phyloP scores from a whole-genome alignment of 2,888 invertebrate species.

The Scaptomyza caliginosa region DNA sequence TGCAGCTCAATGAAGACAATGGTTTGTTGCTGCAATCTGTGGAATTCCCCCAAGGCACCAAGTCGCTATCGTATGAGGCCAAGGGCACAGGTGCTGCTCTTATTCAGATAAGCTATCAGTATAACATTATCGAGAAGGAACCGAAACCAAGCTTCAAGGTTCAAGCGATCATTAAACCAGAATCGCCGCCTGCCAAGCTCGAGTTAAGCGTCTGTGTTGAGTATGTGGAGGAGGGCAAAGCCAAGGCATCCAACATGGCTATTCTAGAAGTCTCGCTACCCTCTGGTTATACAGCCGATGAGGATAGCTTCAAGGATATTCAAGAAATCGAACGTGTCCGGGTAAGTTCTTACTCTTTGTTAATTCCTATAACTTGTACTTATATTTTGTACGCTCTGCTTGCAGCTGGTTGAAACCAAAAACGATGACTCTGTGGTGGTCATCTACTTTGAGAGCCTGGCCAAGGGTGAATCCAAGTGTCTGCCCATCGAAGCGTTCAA shows the following conservation, averaged over 20 bases:
- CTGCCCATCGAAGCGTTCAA: constrained; percentile 93
- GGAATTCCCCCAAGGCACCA: constrained; percentile 85
- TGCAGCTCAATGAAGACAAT: constrained; percentile 90
- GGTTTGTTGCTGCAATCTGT: constrained; percentile 92
- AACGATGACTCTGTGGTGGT: constrained; percentile 87
- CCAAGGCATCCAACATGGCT: constrained; percentile 92
- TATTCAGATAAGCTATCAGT: constrained; percentile 91
- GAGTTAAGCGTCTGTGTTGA: constrained; percentile 92
- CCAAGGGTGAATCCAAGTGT: constrained; percentile 87
- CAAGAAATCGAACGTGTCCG: constrained; percentile 83
- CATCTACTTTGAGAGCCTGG: constrained; percentile 90
- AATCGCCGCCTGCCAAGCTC: constrained; percentile 90
- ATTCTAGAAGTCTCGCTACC: constrained; percentile 95
- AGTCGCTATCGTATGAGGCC: constrained; percentile 89
- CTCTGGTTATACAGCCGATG: constrained; percentile 94
- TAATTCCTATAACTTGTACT: not conserved
- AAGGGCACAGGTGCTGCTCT: constrained; percentile 92
- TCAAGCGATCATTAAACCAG: constrained; percentile 92
- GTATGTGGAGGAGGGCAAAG: constrained; percentile 84
- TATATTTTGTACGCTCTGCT: not conserved
- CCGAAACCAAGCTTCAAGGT: constrained; percentile 94
- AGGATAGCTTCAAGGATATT: constrained; percentile 89
- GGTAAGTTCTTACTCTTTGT: constrained; percentile 55
- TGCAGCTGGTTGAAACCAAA: constrained; percentile 87
- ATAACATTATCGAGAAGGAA: constrained; percentile 93